Evolutionary conservation across 1,140 invertebrate species (phyloP).

Genomic region (Polypedilum pembai): DNA sequence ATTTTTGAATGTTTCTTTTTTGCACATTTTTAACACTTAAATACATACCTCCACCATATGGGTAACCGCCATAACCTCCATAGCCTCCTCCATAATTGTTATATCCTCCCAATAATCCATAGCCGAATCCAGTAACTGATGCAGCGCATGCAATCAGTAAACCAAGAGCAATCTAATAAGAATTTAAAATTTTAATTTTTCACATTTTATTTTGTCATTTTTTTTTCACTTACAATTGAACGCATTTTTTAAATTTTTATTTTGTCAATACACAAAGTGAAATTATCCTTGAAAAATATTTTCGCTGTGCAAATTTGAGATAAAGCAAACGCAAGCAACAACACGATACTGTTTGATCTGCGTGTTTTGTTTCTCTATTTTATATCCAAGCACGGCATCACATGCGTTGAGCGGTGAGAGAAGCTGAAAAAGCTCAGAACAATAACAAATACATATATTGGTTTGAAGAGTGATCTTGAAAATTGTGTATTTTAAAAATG

Average conservation of each 20-base stretch:
- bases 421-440: no score
- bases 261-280: background rate
- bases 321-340: constrained; percentile 18
- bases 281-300: background rate
- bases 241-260: constrained; percentile 26
- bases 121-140: constrained; percentile 20
- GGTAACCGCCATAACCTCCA: constrained; percentile 22
- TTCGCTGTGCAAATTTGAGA: no score
- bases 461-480: no score
- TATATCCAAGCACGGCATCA: constrained; percentile 12
- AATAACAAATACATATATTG: no score
- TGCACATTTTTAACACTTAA: background rate
- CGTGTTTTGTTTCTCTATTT: background rate
- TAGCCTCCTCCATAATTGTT: background rate
- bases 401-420: background rate
- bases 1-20: background rate
- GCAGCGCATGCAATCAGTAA: background rate
- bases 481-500: no score
- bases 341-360: constrained; percentile 2
- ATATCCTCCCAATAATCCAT: constrained; percentile 19
- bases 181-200: background rate
- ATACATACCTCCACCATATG: constrained; percentile 7
- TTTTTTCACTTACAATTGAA: constrained; percentile 22
- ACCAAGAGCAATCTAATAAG: background rate
- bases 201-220: background rate